phyloP scores from a whole-genome alignment of 2,113 vertebrate species.

The Pleuronectes platessa region DNA sequence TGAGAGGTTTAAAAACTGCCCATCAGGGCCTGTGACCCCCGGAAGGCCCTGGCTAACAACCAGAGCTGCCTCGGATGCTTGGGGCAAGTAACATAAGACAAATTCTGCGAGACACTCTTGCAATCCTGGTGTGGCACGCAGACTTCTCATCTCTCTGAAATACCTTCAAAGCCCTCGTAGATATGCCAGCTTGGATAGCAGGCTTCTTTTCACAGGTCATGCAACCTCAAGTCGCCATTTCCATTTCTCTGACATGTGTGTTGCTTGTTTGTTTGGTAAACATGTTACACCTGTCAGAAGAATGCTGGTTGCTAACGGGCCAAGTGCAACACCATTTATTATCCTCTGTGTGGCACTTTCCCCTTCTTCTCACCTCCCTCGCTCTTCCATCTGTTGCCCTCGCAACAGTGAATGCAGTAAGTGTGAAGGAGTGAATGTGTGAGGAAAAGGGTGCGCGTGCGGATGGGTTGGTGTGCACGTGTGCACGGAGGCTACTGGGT shows the following conservation, averaged over 20 bases:
- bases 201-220: conserved; percentile 83
- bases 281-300: conserved; percentile 91
- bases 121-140: conserved; percentile 73
- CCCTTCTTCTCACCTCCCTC: conserved; percentile 69
- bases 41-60: conserved; percentile 71
- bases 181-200: conserved; percentile 62
- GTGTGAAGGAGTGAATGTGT: conserved; percentile 73
- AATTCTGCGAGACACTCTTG: conserved; percentile 74
- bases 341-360: conserved; percentile 78
- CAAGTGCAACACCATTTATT: conserved; percentile 86
- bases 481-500: conserved; percentile 33
- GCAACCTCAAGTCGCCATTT: conserved; percentile 72
- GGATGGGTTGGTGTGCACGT: conserved; percentile 31
- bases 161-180: conserved; percentile 62
- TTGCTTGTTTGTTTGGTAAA: conserved; percentile 90
- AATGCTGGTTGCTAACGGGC: conserved; percentile 85
- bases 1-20: conserved; percentile 75
- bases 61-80: conserved; percentile 74
- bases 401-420: conserved; percentile 82
- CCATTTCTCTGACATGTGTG: conserved; percentile 71
- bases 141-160: conserved; percentile 71
- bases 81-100: conserved; percentile 82
- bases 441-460: conserved; percentile 54
- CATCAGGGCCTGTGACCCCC: conserved; percentile 76
- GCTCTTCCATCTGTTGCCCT: conserved; percentile 86